Base-by-base conservation (phyloP, 2,797 vertebrate genomes). In the Danio jaintianensis region DNA sequence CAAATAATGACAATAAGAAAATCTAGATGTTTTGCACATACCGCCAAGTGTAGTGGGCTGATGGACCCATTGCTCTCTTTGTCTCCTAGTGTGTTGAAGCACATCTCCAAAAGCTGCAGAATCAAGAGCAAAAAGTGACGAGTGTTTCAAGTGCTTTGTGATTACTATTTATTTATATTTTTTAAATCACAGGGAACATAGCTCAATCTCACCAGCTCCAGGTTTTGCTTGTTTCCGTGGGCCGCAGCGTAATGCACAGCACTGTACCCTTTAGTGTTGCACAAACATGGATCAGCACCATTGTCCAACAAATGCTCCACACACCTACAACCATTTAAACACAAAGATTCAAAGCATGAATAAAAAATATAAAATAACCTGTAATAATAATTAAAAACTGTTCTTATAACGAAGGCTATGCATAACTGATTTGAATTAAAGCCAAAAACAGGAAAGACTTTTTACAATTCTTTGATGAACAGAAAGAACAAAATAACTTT, bases 231-330 rank as follows among this genome's bases (percentile, higher is more conserved):
- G 95, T 98, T 98, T 90, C 97, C 97, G 0, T 97, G 96, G 81
- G 97, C 97, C 86, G 98, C 97, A 88, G 98, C 97, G 87, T 99
- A 99, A 94, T 99, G 98, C 88, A 98, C 96, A 81, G 98, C 96
- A 47, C 96, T 98, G 90, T 98, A 98, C 86, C 97, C 97, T 94
- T 96, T 97, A 83, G 94, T 94, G 92, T 98, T 98, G 92, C 96
- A 96, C 92, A 98, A 92, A 52, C 96, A 97, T 0, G 98, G 96
- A 91, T 98, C 98, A 79, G 97, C 97, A 86, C 97, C 97, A 68
- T 97, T 98, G 92, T 99, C 97, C 94, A 99, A 91, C 90, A 99
- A 91, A 92, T 97, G 96, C 91, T 99, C 97, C 91, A 99, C 93
- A 92, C 96, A 98, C 89, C 97, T 98, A 47, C 40, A 75, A 40